Evolutionary conservation across 2,797 vertebrate genomes (phyloP).

Genomic region (Aotus griseimembra): DNA sequence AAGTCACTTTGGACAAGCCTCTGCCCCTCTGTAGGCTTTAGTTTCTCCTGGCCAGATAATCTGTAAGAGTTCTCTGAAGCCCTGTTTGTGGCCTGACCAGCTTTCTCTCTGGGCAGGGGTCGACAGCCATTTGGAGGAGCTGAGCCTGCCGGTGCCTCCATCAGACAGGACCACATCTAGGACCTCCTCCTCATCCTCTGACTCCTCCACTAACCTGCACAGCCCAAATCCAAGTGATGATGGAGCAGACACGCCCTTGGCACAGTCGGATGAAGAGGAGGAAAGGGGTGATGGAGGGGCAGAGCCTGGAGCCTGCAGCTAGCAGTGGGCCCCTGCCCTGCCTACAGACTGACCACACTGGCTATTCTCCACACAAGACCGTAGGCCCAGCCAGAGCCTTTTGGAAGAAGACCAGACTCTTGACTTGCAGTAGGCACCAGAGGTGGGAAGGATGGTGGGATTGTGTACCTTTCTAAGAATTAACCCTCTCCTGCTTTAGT

Average conservation of each 20-base stretch:
- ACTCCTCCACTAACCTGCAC: constrained; percentile 88
- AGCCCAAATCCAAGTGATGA: constrained; percentile 91
- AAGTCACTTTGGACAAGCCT: neutral
- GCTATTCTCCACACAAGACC: constrained; percentile 19
- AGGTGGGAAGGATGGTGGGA: constrained; percentile 57
- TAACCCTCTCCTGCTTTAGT: constrained; percentile 82
- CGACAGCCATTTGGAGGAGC: constrained; percentile 85
- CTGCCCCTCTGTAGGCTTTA: neutral
- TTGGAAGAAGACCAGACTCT: constrained; percentile 58
- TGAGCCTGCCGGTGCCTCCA: constrained; percentile 83
- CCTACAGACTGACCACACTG: constrained; percentile 58
- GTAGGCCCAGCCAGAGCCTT: constrained; percentile 6
- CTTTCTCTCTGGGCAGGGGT: constrained; percentile 79
- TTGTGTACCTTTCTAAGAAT: constrained; percentile 61
- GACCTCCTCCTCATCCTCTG: constrained; percentile 90
- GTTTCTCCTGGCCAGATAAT: neutral
- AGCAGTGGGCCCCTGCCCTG: constrained; percentile 76
- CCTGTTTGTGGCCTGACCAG: neutral
- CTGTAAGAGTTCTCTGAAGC: neutral
- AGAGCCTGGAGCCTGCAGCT: constrained; percentile 85
- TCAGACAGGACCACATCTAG: constrained; percentile 88
- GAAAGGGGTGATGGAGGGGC: constrained; percentile 90
- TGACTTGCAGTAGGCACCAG: constrained; percentile 24
- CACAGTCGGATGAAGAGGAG: constrained; percentile 95
- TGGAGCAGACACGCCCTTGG: constrained; percentile 90